Conservation (phyloP, 1,140 invertebrate species). For the Solenopsis invicta region DNA sequence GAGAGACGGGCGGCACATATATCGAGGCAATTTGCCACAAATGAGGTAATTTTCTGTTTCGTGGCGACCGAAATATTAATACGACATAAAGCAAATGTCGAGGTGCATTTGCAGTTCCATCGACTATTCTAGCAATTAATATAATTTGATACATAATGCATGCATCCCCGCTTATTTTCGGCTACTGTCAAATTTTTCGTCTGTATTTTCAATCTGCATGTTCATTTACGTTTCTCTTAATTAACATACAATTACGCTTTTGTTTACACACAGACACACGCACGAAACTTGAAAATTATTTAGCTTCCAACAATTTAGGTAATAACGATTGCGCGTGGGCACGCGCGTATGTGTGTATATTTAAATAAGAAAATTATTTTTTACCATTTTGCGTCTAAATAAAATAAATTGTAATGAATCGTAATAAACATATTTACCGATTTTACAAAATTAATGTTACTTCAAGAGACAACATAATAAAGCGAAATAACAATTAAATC, state of each 20-base stretch:
- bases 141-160: constrained; percentile 63
- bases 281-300: constrained; percentile 21
- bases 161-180: constrained; percentile 30
- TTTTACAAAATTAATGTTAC: constrained; percentile 26
- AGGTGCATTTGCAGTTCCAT: constrained; percentile 60
- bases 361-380: constrained; percentile 14
- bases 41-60: constrained; percentile 63
- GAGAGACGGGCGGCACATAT: not conserved
- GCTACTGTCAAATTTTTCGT: constrained; percentile 48
- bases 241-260: constrained; percentile 57
- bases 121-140: constrained; percentile 63
- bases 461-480: constrained; percentile 6
- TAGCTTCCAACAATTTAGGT: constrained; percentile 20
- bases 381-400: not conserved
- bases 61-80: constrained; percentile 49
- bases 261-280: not conserved
- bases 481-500: constrained; percentile 8
- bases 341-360: not conserved
- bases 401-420: not conserved
- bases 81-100: constrained; percentile 62
- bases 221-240: constrained; percentile 52
- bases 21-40: constrained; percentile 52
- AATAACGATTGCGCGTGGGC: not conserved
- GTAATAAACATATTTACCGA: not conserved
- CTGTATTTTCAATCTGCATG: constrained; percentile 46